Percentiles rank a stretch among this genome's conserved stretches.
Evolutionary conservation across 2,888 invertebrate genomes (phyloP).

Genomic region (Clepsis dumicolana): DNA sequence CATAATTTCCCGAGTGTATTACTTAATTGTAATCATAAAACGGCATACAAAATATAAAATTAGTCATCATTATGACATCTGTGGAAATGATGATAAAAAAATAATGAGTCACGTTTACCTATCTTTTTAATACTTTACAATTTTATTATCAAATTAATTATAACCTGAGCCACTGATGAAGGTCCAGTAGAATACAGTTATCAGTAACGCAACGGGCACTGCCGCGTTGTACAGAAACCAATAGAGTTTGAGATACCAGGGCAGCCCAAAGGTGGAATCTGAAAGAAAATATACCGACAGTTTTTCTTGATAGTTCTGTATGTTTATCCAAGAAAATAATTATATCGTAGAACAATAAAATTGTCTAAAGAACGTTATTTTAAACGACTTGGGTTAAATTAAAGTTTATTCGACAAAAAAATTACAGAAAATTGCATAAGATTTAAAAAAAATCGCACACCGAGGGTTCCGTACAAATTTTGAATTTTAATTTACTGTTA

Average conservation of each 20-base stretch:
- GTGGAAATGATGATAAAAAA: background rate
- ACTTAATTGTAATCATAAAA: background rate
- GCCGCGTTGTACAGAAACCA: slow-evolving; percentile 71
- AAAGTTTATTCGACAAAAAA: too few relatives aligned
- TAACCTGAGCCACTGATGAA: slow-evolving; percentile 62
- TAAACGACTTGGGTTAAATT: too few relatives aligned
- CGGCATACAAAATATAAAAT: background rate
- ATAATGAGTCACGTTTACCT: background rate
- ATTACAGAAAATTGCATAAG: too few relatives aligned
- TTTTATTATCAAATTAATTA: too few relatives aligned
- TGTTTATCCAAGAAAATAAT: too few relatives aligned
- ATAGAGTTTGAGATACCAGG: slow-evolving; percentile 70
- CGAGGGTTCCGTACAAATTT: too few relatives aligned
- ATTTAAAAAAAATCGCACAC: too few relatives aligned
- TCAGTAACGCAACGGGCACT: slow-evolving; percentile 71
- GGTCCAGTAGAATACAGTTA: slow-evolving; percentile 75
- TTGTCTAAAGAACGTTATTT: too few relatives aligned
- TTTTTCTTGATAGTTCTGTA: background rate
- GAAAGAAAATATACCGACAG: slow-evolving; percentile 49
- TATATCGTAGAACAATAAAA: too few relatives aligned
- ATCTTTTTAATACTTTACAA: too few relatives aligned
- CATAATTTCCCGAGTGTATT: background rate
- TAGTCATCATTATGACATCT: background rate
- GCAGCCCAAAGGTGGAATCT: slow-evolving; percentile 67
- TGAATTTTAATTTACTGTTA: too few relatives aligned